Conservation (phyloP, 2,797 vertebrate genomes). For the Oreochromis mossambicus region DNA sequence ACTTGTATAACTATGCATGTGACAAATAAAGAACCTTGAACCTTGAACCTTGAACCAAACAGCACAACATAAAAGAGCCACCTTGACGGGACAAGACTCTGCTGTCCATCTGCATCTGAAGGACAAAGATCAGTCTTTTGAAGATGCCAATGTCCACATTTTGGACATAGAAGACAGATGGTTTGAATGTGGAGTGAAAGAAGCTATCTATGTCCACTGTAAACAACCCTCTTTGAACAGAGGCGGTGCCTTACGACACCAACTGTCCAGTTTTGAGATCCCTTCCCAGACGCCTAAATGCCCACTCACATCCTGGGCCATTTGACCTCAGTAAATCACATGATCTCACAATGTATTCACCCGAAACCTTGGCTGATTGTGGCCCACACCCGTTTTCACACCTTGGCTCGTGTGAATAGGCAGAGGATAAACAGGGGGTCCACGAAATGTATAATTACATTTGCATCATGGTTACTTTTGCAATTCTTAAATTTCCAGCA, state of each 20-base stretch:
- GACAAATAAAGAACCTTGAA: too few species aligned
- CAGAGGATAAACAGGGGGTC: not conserved
- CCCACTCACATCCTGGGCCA: not conserved
- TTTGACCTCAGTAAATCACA: not conserved
- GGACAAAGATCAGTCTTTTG: not conserved
- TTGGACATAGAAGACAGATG: not conserved
- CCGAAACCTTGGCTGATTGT: not conserved
- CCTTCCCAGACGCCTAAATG: not conserved
- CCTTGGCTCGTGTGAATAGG: not conserved
- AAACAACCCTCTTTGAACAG: not conserved
- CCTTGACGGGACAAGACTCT: not conserved
- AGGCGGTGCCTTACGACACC: accelerated
- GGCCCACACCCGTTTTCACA: not conserved
- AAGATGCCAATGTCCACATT: not conserved
- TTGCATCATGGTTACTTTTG: not conserved
- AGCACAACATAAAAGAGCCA: not conserved
- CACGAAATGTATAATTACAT: not conserved
- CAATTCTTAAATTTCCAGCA: not conserved
- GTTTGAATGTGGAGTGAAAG: not conserved
- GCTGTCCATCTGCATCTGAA: not conserved
- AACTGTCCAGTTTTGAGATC: not conserved
- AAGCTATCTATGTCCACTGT: not conserved
- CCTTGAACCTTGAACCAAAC: too few species aligned
- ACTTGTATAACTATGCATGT: too few species aligned
- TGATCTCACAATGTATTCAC: not conserved